phyloP scores from a whole-genome alignment of 2,113 vertebrate genomes.

The Xiphorhynchus elegans region DNA sequence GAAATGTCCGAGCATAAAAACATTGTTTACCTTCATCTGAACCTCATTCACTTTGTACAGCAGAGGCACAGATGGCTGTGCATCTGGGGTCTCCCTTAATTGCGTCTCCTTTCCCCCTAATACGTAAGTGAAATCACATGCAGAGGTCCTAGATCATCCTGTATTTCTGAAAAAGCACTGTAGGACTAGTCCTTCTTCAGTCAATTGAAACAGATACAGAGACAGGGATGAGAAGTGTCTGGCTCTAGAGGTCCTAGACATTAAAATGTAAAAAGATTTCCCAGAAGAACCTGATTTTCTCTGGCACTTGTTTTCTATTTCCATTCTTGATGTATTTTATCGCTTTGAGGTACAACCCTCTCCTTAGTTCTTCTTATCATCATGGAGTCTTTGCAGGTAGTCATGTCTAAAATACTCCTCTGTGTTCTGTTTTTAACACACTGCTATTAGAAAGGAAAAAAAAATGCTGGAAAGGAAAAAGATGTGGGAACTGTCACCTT shows the following conservation, averaged over 20 bases:
- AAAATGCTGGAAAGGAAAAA: background rate
- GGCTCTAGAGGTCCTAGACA: background rate
- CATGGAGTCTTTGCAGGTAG: background rate
- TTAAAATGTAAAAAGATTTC: background rate
- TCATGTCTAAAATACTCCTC: background rate
- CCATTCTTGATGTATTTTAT: background rate
- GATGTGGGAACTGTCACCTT: background rate
- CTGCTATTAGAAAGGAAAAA: background rate
- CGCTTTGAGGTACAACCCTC: background rate
- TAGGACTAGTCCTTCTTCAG: background rate
- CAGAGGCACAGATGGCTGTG: background rate
- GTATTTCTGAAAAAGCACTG: background rate
- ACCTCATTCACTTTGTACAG: background rate
- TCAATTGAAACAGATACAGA: background rate
- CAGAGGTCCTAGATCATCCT: background rate
- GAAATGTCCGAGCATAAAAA: background rate
- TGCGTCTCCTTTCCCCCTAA: background rate
- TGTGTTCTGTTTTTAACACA: background rate
- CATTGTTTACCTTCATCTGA: background rate
- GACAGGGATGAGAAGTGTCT: background rate
- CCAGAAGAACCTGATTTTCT: background rate
- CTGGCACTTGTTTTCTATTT: background rate
- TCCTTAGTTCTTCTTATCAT: background rate
- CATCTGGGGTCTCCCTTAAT: background rate
- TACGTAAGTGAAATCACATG: background rate